A percentile compares a stretch with the other conserved stretches of the same genome.
phyloP scores from a whole-genome alignment of 2,797 vertebrate species.

The Rachycentron canadum region DNA sequence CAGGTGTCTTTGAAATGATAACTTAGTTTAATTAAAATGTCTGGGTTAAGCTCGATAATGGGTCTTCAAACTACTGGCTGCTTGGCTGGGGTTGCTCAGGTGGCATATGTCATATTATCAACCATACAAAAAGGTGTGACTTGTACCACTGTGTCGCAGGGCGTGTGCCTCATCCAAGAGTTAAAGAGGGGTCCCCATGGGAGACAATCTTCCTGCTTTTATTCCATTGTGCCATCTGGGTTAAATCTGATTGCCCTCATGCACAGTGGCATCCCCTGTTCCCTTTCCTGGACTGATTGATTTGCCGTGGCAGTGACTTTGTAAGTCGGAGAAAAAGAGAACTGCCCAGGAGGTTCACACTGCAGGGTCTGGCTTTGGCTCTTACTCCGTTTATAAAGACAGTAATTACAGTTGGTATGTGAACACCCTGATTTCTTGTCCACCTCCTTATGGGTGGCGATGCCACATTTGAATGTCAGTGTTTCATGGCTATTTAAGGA shows the following conservation, averaged over 20 bases:
- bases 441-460: background rate
- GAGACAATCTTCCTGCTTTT: constrained; percentile 50
- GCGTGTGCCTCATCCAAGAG: constrained; percentile 16
- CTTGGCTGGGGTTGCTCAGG: background rate
- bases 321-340: constrained; percentile 14
- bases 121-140: constrained; percentile 30
- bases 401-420: constrained; percentile 31
- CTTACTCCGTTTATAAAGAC: constrained; percentile 60
- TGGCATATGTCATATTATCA: constrained; percentile 33
- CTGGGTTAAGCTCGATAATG: constrained; percentile 14
- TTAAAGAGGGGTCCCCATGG: constrained; percentile 37
- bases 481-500: background rate
- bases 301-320: constrained; percentile 60
- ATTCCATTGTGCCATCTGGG: constrained; percentile 59
- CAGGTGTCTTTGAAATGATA: constrained; percentile 3
- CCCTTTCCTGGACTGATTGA: constrained; percentile 64
- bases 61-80: background rate
- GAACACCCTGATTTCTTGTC: constrained; percentile 35
- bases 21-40: constrained; percentile 1
- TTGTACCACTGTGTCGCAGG: constrained; percentile 31
- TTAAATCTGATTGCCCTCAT: constrained; percentile 66
- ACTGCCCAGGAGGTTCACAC: constrained; percentile 43
- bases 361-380: constrained; percentile 33
- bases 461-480: constrained; percentile 22
- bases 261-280: constrained; percentile 63